These are phyloP conservation scores for Druon quercuslanigerum DNA, from an alignment of 1,140 invertebrate species.

Conservation along the genomic window DNA sequence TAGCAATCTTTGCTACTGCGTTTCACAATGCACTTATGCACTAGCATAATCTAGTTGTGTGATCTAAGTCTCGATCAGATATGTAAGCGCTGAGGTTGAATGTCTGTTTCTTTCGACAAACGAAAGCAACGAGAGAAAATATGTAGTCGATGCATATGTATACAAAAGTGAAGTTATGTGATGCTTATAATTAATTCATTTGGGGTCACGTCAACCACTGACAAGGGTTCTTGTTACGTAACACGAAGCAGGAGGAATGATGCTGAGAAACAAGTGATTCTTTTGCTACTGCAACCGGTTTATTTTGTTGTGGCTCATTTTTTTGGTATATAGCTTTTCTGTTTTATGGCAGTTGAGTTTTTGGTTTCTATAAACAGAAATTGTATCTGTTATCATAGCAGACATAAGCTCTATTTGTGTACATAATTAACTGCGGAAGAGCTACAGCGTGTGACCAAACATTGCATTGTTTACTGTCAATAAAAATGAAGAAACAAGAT, in stretches of 20 bases:
- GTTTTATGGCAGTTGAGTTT: constrained; percentile 15
- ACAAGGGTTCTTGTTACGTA: constrained; percentile 8
- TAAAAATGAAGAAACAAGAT: too few species aligned
- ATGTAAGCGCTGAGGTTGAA: neutral
- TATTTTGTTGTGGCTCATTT: neutral
- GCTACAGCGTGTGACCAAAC: too few species aligned
- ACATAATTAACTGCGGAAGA: too few species aligned
- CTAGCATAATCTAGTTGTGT: constrained; percentile 23
- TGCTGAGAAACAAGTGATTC: neutral
- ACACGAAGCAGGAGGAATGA: neutral
- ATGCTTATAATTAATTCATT: constrained; percentile 29
- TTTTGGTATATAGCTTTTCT: neutral
- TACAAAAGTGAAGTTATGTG: constrained; percentile 18
- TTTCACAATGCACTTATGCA: constrained; percentile 26
- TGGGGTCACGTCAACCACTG: constrained; percentile 26
- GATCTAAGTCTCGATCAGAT: constrained; percentile 30
- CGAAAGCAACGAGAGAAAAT: constrained; percentile 9
- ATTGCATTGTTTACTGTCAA: too few species aligned
- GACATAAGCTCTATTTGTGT: too few species aligned
- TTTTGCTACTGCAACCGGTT: neutral
- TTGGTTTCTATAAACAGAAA: neutral
- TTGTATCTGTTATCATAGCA: too few species aligned
- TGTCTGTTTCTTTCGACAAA: constrained; percentile 1
- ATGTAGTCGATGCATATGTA: constrained; percentile 22
- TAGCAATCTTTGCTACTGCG: constrained; percentile 21